Base-by-base conservation (phyloP, 2,888 invertebrate species). In the Diaperis boleti region DNA sequence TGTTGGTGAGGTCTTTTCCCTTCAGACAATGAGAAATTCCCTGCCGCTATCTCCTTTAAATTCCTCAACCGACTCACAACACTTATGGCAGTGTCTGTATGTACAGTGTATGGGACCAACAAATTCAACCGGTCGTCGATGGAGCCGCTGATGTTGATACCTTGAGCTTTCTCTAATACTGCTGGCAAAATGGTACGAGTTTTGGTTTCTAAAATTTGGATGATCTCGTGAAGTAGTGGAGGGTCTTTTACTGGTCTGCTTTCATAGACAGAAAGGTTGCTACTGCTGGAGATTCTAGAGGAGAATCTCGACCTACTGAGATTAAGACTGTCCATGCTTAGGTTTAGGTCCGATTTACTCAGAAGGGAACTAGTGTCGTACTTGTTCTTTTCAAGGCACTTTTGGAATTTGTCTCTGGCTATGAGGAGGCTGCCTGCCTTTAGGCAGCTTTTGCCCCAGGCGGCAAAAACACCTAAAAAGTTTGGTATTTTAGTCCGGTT, bases 371-470 rank as follows among this genome's bases (percentile, higher is more conserved):
- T 11, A 14, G 62, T 59, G 31, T 69, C 66, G 17, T 41, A 52
- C 29, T 60, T 59, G 42, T 78, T 65, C 0, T 79, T 83, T 31
- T 85, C 85, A 14, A 86, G 77, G 66, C 87, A 88, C 64, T 85
- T 84, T 35, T 83, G 80, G 72, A 93, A 92, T 79, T 92, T 92
- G 63, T 90, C 88, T 11, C 92, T 82, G 18, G 95, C 95, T 41
- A 88, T 87, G 57, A 86, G 85, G 75, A 91, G 91, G 75, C 92
- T 89, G 0, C 95, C 94, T 0, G 91, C 91, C 72, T 88, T 89
- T 2, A 94, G 82, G 67, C 90, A 92, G 8, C 92, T 89, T 75
- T 94, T 89, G 0, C 95, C 96, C 92, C 95, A 95, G 0, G 93
- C 92, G 0, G 91, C 92, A 85, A 95, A 89, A 0, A 96, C 93